phyloP scores from a whole-genome alignment of 2,113 vertebrate species.

The Indri indri region DNA sequence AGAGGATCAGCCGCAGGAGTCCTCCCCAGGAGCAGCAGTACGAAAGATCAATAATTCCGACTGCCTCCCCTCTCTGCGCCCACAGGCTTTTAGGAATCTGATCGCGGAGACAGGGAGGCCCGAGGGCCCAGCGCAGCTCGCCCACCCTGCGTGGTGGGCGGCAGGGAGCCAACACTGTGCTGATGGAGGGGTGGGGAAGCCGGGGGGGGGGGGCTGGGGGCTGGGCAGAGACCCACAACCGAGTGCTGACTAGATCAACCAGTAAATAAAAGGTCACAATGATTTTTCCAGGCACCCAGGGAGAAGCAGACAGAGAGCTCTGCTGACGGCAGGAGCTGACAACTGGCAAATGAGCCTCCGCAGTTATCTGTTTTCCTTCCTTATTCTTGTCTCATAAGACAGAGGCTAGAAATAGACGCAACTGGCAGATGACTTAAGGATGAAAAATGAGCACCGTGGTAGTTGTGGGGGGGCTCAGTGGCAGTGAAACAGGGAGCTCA shows the following conservation, averaged over 20 bases:
- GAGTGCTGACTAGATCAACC: constrained; percentile 4
- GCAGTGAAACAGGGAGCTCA: neutral
- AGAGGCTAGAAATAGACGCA: constrained; percentile 74
- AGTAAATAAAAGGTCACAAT: constrained; percentile 61
- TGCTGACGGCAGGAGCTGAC: constrained; percentile 68
- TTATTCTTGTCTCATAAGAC: constrained; percentile 77
- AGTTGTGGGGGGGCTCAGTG: neutral
- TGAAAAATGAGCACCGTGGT: constrained; percentile 82
- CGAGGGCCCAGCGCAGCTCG: neutral
- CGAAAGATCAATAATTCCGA: neutral
- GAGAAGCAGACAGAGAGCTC: constrained; percentile 58
- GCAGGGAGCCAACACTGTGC: neutral
- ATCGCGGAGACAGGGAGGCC: neutral
- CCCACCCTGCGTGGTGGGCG: neutral
- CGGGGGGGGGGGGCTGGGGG: neutral
- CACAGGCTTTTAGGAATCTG: neutral
- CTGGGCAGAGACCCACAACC: neutral
- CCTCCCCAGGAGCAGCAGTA: neutral
- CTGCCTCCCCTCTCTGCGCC: neutral
- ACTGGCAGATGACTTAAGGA: constrained; percentile 74
- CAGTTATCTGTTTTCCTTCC: constrained; percentile 71
- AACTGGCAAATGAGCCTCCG: constrained; percentile 81
- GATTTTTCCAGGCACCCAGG: constrained; percentile 39
- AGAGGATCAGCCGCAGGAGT: neutral
- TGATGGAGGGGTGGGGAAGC: neutral